Evolutionary conservation across 2,888 invertebrate species (phyloP), one percentile per base, ranked within the genome.

Genomic region (Callosobruchus maculatus): DNA sequence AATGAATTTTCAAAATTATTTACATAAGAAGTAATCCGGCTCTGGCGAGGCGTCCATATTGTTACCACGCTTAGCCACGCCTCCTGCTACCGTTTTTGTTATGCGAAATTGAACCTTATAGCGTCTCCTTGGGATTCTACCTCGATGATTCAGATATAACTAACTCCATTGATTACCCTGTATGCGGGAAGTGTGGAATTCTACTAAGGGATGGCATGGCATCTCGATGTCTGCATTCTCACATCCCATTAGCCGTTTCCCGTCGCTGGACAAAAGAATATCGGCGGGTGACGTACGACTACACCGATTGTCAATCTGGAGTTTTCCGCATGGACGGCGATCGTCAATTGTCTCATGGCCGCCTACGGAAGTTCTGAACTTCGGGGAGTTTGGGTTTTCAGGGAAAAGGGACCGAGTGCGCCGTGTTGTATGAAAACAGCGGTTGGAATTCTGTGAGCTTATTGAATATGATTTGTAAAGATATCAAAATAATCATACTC

Each of bases 241-340:
- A 49, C 49, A 49, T 49, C 49, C 49, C 49, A 49, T 49, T 49
- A 49, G 49, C 49, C 49, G 49, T 49, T 49, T 49, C 13, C 49
- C 49, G 49, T 49, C 49, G 49, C 9, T 49, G 49, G 49, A 49
- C 49, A 49, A 49, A 49, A 49, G 49, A 49, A 49, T 3, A 49
- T 49, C 49, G 49, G 49, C 49, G 49, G 67, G 72, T 71, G 84
- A 85, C 82, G 84, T 85, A 85, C 82, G 84, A 75, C 83, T 83
- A 85, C 85, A 85, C 80, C 84, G 84, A 84, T 85, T 83, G 85
- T 85, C 86, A 85, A 85, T 86, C 85, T 85, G 78, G 82, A 80
- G 81, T 82, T 85, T 86, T 85, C 85, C 86, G 85, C 85, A 85
- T 84, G 84, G 83, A 84, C 84, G 83, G 80, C 81, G 80, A 78